These are phyloP conservation scores for Andrena flavipes DNA, from an alignment of 2,888 invertebrate species.

Conservation along the genomic window DNA sequence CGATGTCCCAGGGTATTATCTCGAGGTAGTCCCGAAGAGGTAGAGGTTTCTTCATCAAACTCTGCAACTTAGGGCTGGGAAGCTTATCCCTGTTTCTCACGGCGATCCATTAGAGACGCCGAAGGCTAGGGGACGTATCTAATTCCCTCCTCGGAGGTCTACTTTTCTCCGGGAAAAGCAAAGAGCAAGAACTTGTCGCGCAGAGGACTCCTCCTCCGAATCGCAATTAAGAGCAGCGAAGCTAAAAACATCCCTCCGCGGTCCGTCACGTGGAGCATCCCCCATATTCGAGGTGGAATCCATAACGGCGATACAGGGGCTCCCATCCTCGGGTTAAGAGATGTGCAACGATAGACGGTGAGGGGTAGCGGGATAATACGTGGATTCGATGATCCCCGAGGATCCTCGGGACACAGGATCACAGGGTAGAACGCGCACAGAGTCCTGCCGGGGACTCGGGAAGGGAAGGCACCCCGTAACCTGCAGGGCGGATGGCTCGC, in stretches of 20 bases:
- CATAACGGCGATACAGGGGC: background rate
- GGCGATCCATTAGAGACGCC: conserved; percentile 40
- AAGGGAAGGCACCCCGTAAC: conserved; percentile 34
- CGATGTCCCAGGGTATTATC: background rate
- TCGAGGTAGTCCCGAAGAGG: background rate
- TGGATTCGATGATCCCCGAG: conserved; percentile 37
- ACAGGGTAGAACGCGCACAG: conserved; percentile 1
- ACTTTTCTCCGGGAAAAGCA: background rate
- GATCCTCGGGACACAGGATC: conserved; percentile 27
- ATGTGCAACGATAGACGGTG: background rate
- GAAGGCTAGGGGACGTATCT: background rate
- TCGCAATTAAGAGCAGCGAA: background rate
- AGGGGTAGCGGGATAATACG: conserved; percentile 15
- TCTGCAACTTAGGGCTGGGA: background rate
- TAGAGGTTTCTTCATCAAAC: background rate
- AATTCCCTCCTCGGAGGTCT: conserved; percentile 12
- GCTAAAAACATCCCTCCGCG: too few species aligned
- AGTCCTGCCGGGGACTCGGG: conserved; percentile 24
- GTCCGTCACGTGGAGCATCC: background rate
- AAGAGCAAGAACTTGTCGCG: background rate
- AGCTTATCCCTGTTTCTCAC: conserved; percentile 1
- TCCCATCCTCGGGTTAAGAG: background rate
- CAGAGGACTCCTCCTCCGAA: too few species aligned
- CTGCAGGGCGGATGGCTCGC: conserved; percentile 38
- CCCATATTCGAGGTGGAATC: background rate